A percentile compares a stretch with the other conserved stretches of the same genome.
Evolutionary conservation across 2,888 invertebrate species (phyloP).

Genomic region (Ethmia dodecea): DNA sequence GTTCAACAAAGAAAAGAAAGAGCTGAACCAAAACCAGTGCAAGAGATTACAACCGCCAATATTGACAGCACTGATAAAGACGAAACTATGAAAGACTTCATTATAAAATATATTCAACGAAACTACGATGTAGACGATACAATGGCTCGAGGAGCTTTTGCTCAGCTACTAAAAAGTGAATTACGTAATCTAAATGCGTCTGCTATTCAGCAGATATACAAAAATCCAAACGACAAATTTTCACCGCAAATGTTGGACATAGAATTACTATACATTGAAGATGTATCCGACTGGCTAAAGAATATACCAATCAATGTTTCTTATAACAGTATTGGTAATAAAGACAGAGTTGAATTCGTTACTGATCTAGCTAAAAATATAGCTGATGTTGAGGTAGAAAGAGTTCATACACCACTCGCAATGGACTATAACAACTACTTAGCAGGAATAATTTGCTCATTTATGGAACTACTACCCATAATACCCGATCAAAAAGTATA

Average conservation of each 20-base stretch:
- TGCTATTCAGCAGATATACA: conserved; percentile 31
- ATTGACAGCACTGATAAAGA: conserved; percentile 22
- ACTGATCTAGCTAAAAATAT: conserved; percentile 40
- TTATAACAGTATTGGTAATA: conserved; percentile 33
- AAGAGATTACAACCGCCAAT: too few species aligned
- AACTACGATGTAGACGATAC: conserved; percentile 38
- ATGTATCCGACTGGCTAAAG: conserved; percentile 52
- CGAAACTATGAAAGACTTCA: conserved; percentile 35
- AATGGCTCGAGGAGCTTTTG: conserved; percentile 35
- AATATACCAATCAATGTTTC: conserved; percentile 33
- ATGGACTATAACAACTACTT: conserved; percentile 35
- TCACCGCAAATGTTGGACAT: conserved; percentile 26
- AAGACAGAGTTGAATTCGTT: conserved; percentile 36
- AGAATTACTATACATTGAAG: conserved; percentile 44
- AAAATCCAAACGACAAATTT: conserved; percentile 22
- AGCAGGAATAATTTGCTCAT: conserved; percentile 27
- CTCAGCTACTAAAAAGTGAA: conserved; percentile 36
- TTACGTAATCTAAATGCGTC: conserved; percentile 33
- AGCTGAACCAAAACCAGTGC: too few species aligned
- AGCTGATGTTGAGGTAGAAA: conserved; percentile 35
- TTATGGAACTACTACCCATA: conserved; percentile 28
- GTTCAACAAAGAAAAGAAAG: background rate
- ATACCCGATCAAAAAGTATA: conserved; percentile 21
- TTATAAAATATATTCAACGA: conserved; percentile 40
- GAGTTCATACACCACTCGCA: conserved; percentile 18